Percentiles rank a stretch among this genome's conserved stretches.
These are phyloP conservation scores for Agriotes lineatus DNA, from an alignment of 2,888 invertebrate genomes.

Conservation along the genomic window DNA sequence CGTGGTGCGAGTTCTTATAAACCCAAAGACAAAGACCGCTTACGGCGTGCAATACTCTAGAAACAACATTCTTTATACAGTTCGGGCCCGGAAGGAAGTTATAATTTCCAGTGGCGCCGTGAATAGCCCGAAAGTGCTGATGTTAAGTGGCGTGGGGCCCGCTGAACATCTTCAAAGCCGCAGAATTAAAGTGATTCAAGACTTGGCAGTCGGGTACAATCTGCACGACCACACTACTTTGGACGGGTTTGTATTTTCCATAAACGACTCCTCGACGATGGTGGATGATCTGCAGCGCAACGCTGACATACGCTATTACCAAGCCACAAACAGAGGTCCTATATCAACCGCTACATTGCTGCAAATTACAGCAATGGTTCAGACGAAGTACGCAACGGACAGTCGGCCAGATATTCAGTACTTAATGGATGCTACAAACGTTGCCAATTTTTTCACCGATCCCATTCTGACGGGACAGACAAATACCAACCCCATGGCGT, in stretches of 20 bases:
- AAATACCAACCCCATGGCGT: constrained; percentile 70
- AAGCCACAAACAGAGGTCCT: constrained; percentile 66
- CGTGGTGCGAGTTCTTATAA: constrained; percentile 72
- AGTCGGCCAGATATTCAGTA: constrained; percentile 76
- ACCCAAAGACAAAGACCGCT: constrained; percentile 67
- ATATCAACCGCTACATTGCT: constrained; percentile 70
- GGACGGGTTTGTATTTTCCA: constrained; percentile 70
- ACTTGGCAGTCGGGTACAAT: constrained; percentile 80
- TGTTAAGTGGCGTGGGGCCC: constrained; percentile 77
- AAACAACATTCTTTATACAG: constrained; percentile 66
- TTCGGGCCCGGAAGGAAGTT: constrained; percentile 71
- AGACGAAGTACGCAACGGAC: constrained; percentile 68
- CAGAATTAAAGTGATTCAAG: constrained; percentile 70
- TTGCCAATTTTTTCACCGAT: constrained; percentile 71
- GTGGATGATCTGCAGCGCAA: constrained; percentile 63
- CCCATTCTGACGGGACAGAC: constrained; percentile 65
- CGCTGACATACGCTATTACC: constrained; percentile 61
- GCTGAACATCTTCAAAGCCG: constrained; percentile 67
- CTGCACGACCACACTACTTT: constrained; percentile 81
- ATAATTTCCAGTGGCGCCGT: constrained; percentile 72
- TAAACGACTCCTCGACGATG: constrained; percentile 70
- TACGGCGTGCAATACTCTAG: constrained; percentile 68
- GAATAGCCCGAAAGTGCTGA: constrained; percentile 75
- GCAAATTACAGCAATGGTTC: constrained; percentile 73
- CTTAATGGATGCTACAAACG: constrained; percentile 72